phyloP scores from a whole-genome alignment of 2,113 vertebrate genomes.

The Gavialis gangeticus region DNA sequence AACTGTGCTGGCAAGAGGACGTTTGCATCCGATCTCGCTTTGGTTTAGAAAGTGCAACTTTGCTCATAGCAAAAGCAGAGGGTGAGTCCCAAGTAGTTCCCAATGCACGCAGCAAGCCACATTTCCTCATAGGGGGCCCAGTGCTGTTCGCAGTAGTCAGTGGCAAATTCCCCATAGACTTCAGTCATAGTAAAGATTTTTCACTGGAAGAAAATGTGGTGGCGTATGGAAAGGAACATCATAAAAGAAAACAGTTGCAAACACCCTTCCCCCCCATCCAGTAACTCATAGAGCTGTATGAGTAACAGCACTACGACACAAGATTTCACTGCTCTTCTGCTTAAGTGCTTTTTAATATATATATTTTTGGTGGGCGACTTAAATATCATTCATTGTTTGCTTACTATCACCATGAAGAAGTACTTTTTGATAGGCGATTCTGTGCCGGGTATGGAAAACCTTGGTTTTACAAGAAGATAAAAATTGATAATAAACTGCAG shows the following conservation, averaged over 20 bases:
- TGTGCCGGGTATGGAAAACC: background rate
- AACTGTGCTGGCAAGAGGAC: slow-evolving; percentile 15
- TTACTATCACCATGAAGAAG: background rate
- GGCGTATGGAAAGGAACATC: background rate
- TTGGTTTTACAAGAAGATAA: background rate
- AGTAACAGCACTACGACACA: rapidly evolving
- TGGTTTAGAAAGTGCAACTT: background rate
- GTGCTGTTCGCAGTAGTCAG: rapidly evolving
- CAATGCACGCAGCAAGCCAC: background rate
- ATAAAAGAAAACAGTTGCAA: background rate
- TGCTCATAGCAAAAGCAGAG: background rate
- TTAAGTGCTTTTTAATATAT: background rate
- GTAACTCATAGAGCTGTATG: rapidly evolving
- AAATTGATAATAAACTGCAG: background rate
- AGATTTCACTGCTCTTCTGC: background rate
- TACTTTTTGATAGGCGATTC: background rate
- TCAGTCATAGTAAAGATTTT: background rate
- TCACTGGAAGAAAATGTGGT: background rate
- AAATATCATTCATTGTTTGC: background rate
- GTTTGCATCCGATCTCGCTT: background rate
- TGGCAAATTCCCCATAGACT: background rate
- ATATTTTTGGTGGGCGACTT: background rate
- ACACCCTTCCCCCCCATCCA: background rate
- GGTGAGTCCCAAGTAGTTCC: background rate
- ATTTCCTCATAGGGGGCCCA: rapidly evolving